These are phyloP conservation scores for Craseonycteris thonglongyai DNA, from an alignment of 2,113 vertebrate species.

Conservation along the genomic window DNA sequence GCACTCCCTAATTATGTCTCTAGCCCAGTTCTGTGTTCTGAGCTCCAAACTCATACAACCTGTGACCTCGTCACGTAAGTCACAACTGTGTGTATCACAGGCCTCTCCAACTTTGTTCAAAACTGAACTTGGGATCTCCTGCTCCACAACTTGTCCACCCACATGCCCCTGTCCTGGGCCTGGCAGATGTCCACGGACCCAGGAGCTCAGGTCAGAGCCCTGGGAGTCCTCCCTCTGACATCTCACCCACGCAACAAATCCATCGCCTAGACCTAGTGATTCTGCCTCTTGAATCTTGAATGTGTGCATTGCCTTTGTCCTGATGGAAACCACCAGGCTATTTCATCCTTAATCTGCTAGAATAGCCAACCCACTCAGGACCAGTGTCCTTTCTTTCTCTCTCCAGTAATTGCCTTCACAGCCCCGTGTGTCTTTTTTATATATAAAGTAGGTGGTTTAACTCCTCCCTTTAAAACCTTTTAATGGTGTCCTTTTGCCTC, in stretches of 20 bases:
- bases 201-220: background rate
- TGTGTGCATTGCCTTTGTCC: background rate
- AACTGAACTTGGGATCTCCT: background rate
- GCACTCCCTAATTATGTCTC: background rate
- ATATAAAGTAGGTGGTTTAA: background rate
- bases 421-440: background rate
- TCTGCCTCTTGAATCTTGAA: background rate
- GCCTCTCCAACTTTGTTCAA: background rate
- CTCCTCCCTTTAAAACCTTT: background rate
- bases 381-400: background rate
- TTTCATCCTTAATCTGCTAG: background rate
- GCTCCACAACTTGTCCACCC: background rate
- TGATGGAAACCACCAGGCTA: rapidly evolving
- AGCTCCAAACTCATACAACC: background rate
- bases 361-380: background rate
- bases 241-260: background rate
- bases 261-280: background rate
- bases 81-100: background rate
- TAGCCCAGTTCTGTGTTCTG: rapidly evolving
- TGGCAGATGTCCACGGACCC: background rate
- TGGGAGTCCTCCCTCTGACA: rapidly evolving
- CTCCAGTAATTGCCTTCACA: rapidly evolving
- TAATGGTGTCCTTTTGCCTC: background rate
- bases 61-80: background rate
- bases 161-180: background rate